Conservation (phyloP, 2,888 invertebrate species). For the Dugesia japonica region DNA sequence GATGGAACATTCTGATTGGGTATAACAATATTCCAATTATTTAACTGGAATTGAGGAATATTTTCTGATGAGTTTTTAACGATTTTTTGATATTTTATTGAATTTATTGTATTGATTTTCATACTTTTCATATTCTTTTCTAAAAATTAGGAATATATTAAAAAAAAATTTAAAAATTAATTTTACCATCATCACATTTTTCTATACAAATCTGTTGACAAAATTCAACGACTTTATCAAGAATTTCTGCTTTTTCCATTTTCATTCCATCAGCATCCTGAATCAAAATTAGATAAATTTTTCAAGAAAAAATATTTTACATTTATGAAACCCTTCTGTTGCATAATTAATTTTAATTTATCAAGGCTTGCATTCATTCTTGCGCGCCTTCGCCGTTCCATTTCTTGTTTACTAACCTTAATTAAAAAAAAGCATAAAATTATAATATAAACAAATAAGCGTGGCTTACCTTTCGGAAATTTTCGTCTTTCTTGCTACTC, state of each 20-base stretch:
- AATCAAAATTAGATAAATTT: background rate
- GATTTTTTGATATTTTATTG: too few species aligned
- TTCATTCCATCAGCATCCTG: background rate
- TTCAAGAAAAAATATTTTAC: background rate
- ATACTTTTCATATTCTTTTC: background rate
- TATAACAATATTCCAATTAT: background rate
- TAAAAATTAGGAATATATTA: background rate
- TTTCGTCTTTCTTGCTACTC: background rate
- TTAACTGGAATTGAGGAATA: too few species aligned
- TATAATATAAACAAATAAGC: background rate
- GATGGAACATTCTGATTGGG: background rate
- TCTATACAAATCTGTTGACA: background rate
- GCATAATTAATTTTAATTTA: background rate
- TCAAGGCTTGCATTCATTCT: background rate
- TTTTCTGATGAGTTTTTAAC: too few species aligned
- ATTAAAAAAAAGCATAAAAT: background rate
- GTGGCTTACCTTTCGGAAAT: background rate
- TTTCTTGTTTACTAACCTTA: background rate
- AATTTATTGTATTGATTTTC: too few species aligned
- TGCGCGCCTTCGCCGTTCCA: background rate
- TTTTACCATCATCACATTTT: background rate
- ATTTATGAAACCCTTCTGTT: background rate
- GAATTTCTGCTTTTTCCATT: slow-evolving; percentile 11
- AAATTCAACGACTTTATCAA: slow-evolving; percentile 11
- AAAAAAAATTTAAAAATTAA: background rate